A percentile compares a stretch with the other conserved stretches of the same genome.
Conservation (phyloP, 2,113 vertebrate genomes). For the Sapajus apella region DNA sequence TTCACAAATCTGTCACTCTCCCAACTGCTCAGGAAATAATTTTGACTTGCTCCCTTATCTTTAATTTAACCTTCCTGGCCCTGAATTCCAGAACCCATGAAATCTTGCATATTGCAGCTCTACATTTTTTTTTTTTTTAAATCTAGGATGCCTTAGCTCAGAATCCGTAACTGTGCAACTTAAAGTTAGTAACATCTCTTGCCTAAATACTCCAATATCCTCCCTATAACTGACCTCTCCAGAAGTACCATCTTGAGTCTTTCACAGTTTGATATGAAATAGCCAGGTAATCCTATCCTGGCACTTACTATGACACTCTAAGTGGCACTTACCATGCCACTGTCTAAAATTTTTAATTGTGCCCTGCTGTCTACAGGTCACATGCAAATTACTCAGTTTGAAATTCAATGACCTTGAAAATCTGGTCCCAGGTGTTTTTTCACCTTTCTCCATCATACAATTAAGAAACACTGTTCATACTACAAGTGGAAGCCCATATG, state of each 20-base stretch:
- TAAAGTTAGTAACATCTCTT: not conserved
- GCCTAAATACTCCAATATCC: not conserved
- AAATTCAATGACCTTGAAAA: slow-evolving; percentile 14
- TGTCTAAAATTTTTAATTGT: not conserved
- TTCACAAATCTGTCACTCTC: not conserved
- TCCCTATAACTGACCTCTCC: not conserved
- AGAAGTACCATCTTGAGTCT: not conserved
- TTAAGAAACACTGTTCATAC: not conserved
- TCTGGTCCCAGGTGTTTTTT: not conserved
- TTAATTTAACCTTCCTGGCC: not conserved
- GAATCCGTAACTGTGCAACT: not conserved
- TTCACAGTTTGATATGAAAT: not conserved
- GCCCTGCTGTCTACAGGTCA: not conserved
- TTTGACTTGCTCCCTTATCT: not conserved
- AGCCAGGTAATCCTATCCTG: not conserved
- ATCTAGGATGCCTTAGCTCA: not conserved
- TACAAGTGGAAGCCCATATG: not conserved
- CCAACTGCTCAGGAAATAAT: not conserved
- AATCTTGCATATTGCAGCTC: not conserved
- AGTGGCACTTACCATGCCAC: too few relatives aligned
- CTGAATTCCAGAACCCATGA: too few relatives aligned
- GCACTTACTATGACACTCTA: not conserved
- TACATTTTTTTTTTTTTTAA: not conserved
- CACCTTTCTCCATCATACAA: not conserved
- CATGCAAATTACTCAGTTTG: not conserved